phyloP scores from a whole-genome alignment of 1,140 invertebrate species.

The Prorops nasuta region DNA sequence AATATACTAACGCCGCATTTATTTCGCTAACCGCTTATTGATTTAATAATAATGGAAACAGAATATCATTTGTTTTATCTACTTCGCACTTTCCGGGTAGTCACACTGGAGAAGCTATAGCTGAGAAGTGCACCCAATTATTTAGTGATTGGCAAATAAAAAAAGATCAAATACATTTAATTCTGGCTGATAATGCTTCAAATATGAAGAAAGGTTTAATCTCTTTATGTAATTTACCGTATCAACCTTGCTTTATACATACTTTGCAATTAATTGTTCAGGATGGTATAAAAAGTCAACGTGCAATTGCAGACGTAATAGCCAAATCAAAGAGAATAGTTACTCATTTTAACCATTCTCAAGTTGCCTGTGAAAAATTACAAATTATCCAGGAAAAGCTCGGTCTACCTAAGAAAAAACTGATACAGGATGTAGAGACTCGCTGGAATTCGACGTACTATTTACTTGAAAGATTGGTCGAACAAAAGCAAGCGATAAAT shows the following conservation, averaged over 20 bases:
- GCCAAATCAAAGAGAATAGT: background rate
- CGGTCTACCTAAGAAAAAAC: slow-evolving; percentile 37
- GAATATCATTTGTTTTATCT: background rate
- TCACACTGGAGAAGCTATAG: background rate
- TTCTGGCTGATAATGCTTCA: background rate
- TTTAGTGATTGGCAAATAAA: background rate
- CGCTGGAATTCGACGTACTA: slow-evolving; percentile 4
- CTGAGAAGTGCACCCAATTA: background rate
- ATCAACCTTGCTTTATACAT: background rate
- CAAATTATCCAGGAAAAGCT: background rate
- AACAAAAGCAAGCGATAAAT: background rate
- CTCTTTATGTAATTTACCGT: background rate
- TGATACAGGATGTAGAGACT: slow-evolving; percentile 23
- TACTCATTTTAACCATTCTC: background rate
- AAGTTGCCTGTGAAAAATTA: background rate
- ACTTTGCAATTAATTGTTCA: background rate
- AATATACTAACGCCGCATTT: background rate
- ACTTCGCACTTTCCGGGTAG: background rate
- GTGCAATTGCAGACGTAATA: background rate
- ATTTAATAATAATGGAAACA: background rate
- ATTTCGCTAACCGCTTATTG: background rate
- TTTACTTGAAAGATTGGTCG: background rate
- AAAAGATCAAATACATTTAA: background rate
- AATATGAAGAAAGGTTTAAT: background rate
- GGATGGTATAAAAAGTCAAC: background rate